Evolutionary conservation across 2,797 vertebrate genomes (phyloP).

Genomic region (Myotis vivesi): DNA sequence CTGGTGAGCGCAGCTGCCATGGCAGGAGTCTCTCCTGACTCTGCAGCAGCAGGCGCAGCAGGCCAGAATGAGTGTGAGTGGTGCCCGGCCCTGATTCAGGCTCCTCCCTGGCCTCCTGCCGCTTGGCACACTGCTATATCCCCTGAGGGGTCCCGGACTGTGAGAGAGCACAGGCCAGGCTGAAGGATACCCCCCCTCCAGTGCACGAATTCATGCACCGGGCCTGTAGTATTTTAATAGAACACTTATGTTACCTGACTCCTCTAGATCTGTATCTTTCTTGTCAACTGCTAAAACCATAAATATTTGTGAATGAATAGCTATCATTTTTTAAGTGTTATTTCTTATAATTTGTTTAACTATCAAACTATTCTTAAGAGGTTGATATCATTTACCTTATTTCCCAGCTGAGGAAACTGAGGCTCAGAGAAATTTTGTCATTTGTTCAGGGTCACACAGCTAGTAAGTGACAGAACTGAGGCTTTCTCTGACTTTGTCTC

Average conservation of each 20-base stretch:
- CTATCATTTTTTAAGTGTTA: background rate
- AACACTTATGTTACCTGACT: background rate
- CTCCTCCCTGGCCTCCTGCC: no score
- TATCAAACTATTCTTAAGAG: background rate
- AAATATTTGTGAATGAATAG: background rate
- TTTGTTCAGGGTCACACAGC: background rate
- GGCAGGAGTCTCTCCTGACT: no score
- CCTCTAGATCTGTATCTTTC: background rate
- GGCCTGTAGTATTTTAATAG: background rate
- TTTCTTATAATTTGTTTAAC: background rate
- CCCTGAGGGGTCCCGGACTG: no score
- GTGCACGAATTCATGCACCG: no score
- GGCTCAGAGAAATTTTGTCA: background rate
- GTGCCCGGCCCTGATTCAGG: rapidly evolving
- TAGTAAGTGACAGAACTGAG: background rate
- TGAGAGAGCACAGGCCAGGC: no score
- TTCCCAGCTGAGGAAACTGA: constrained; percentile 28
- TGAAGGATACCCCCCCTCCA: no score
- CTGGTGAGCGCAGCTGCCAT: no score
- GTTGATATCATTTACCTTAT: background rate
- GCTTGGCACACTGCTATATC: no score
- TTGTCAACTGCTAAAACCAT: background rate
- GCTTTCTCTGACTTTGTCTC: background rate
- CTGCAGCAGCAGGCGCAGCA: no score
- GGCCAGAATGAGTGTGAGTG: no score